These are phyloP conservation scores for Agonopterix heracliana DNA, from an alignment of 2,888 invertebrate species.

Conservation along the genomic window DNA sequence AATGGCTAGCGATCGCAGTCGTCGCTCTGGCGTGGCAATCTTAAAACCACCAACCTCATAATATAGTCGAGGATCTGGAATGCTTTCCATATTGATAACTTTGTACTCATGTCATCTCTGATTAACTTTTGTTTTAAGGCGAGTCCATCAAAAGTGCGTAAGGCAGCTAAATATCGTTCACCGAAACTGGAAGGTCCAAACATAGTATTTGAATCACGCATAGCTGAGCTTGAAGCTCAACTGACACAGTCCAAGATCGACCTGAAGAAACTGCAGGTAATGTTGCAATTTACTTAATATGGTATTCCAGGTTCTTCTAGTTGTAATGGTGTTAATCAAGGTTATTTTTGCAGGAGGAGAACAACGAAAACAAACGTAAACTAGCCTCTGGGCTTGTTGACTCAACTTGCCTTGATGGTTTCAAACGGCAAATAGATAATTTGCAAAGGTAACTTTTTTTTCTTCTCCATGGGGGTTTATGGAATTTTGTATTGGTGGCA, in stretches of 20 bases:
- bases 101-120: no score
- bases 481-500: no score
- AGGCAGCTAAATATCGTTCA: conserved; percentile 39
- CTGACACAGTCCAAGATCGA: conserved; percentile 86
- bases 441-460: conserved; percentile 74
- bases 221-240: conserved; percentile 90
- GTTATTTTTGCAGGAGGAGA: conserved; percentile 52
- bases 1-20: no score
- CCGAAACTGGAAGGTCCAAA: conserved; percentile 82
- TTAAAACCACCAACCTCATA: no score
- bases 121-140: no score
- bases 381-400: conserved; percentile 70
- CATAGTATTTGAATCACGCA: conserved; percentile 89
- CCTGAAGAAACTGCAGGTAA: conserved; percentile 81
- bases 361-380: conserved; percentile 67
- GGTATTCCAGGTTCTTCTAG: background rate
- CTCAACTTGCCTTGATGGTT: conserved; percentile 76
- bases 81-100: no score
- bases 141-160: conserved; percentile 50
- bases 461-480: no score
- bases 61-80: no score
- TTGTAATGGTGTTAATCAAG: background rate
- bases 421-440: conserved; percentile 82
- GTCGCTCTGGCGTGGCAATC: no score
- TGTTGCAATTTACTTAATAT: background rate